These are phyloP conservation scores for Sander vitreus DNA, from an alignment of 2,113 vertebrate species.

Conservation along the genomic window DNA sequence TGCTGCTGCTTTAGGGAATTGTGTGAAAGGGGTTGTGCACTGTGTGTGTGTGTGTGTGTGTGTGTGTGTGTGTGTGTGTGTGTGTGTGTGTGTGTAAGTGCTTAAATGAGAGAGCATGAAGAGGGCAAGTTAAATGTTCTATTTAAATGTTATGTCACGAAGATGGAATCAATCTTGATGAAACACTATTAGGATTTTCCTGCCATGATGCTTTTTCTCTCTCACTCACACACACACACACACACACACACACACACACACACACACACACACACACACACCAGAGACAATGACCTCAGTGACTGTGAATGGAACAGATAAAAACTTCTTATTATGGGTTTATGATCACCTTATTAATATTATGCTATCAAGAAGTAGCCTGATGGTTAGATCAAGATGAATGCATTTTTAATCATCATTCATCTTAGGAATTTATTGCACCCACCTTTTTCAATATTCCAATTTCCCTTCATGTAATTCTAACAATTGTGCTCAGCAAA, in stretches of 20 bases:
- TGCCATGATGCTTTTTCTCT: slow-evolving; percentile 42
- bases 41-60: background rate
- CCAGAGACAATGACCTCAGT: slow-evolving; percentile 25
- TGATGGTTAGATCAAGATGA: slow-evolving; percentile 29
- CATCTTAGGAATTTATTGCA: slow-evolving; percentile 34
- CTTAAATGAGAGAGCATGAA: slow-evolving; percentile 34
- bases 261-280: background rate
- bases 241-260: slow-evolving; percentile 2
- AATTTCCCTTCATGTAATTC: slow-evolving; percentile 5
- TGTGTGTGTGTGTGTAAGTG: slow-evolving; percentile 14
- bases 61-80: background rate
- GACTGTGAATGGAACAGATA: slow-evolving; percentile 3
- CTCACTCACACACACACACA: background rate
- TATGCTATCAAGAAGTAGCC: slow-evolving; percentile 42
- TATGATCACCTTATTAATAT: slow-evolving; percentile 57
- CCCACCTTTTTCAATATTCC: slow-evolving; percentile 27
- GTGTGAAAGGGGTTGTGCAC: slow-evolving; percentile 4
- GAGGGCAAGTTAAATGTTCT: slow-evolving; percentile 56
- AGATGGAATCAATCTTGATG: slow-evolving; percentile 69
- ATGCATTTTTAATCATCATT: slow-evolving; percentile 52
- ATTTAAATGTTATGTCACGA: slow-evolving; percentile 75
- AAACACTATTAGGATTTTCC: slow-evolving; percentile 66
- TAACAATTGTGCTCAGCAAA: background rate
- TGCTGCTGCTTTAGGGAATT: slow-evolving; percentile 54
- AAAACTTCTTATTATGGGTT: slow-evolving; percentile 21